These are phyloP conservation scores for Hirtodrosophila duncani DNA, from an alignment of 2,888 invertebrate species.

Conservation along the genomic window DNA sequence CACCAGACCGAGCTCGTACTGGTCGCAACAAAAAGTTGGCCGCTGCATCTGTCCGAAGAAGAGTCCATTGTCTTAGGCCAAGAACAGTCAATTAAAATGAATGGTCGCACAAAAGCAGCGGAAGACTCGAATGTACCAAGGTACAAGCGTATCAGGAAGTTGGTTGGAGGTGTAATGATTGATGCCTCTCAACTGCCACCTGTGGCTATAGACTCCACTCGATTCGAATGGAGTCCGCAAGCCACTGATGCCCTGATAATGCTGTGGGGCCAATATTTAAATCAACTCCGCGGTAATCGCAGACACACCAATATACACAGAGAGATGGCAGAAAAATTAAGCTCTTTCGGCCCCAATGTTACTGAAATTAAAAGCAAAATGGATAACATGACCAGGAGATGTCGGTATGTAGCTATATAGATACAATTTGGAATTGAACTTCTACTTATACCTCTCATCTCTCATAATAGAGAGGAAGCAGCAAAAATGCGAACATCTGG, in stretches of 20 bases:
- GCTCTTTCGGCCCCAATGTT: conserved; percentile 22
- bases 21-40: no score
- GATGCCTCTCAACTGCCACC: no score
- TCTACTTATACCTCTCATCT: neutral
- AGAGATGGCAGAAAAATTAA: conserved; percentile 41
- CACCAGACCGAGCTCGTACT: no score
- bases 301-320: conserved; percentile 33
- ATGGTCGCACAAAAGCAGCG: no score
- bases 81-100: no score
- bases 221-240: neutral
- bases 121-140: neutral
- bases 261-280: conserved; percentile 47
- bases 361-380: conserved; percentile 46
- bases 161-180: no score
- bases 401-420: conserved; percentile 15
- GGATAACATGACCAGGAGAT: conserved; percentile 50
- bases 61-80: no score
- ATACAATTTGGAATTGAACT: neutral
- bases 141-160: conserved; percentile 16
- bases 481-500: conserved; percentile 27
- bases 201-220: no score
- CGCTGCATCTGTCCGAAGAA: no score
- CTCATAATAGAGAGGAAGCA: conserved; percentile 27
- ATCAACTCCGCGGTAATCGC: conserved; percentile 28
- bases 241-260: neutral